Evolutionary conservation across 1,140 invertebrate genomes (phyloP).

Genomic region (Drosophila lowei): DNA sequence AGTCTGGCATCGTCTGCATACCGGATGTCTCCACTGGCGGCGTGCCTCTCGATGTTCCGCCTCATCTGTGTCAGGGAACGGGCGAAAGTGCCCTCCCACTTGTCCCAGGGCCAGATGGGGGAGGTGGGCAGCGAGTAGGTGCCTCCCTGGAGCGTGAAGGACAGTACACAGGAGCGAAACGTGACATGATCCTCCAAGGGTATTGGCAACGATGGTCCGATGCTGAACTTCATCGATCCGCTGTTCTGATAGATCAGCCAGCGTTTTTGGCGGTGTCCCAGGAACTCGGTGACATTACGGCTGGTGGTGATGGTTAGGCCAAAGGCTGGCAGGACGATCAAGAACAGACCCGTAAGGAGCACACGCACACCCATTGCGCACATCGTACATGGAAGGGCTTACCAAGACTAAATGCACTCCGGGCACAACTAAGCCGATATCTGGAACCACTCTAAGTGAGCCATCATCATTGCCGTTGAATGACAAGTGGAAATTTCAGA

Average conservation of each 20-base stretch:
- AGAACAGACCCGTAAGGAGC: conserved; percentile 20
- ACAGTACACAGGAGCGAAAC: conserved; percentile 71
- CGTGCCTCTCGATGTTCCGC: conserved; percentile 53
- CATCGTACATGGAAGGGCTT: conserved; percentile 30
- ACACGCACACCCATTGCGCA: conserved; percentile 14
- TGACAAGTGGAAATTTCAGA: conserved; percentile 39
- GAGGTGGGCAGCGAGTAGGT: conserved; percentile 62
- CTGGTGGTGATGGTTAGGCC: background rate
- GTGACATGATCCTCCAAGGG: conserved; percentile 65
- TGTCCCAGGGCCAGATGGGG: conserved; percentile 76
- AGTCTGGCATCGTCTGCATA: conserved; percentile 71
- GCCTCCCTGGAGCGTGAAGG: conserved; percentile 70
- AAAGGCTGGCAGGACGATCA: conserved; percentile 4
- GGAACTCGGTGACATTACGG: conserved; percentile 61
- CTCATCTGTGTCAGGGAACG: conserved; percentile 60
- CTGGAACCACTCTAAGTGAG: conserved; percentile 24
- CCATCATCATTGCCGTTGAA: conserved; percentile 8
- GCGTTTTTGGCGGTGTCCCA: conserved; percentile 61
- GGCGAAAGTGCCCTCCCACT: conserved; percentile 74
- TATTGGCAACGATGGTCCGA: conserved; percentile 69
- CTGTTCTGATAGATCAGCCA: conserved; percentile 68
- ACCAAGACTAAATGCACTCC: conserved; percentile 38
- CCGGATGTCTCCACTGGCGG: conserved; percentile 45
- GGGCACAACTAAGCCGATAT: conserved; percentile 9
- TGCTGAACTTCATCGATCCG: conserved; percentile 66